A percentile compares a stretch with the other conserved stretches of the same genome.
Conservation (phyloP, 2,888 invertebrate genomes). For the Allacma fusca region DNA sequence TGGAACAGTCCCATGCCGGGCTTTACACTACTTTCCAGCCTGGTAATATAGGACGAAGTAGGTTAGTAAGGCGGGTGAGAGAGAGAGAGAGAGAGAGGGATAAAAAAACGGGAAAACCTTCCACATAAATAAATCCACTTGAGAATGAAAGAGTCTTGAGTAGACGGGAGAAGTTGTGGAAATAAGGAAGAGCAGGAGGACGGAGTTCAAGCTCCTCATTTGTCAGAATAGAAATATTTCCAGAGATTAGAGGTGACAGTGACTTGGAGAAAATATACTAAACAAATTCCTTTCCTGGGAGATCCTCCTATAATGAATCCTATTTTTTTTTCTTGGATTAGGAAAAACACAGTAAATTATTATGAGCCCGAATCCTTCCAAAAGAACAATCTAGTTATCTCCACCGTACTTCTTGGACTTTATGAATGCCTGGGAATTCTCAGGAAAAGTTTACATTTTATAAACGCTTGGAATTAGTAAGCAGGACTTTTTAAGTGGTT, state of each 20-base stretch:
- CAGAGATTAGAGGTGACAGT: neutral
- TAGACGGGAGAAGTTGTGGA: neutral
- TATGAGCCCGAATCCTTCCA: no score
- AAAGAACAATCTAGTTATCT: no score
- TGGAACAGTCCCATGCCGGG: conserved; percentile 10
- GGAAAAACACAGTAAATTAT: no score
- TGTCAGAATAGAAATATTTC: neutral
- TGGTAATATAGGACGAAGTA: conserved; percentile 13
- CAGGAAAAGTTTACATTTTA: no score
- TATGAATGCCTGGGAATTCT: no score
- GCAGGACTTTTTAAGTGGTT: no score
- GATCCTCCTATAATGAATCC: neutral
- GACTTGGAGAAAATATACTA: neutral
- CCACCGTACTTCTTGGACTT: no score
- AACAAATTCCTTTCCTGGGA: neutral
- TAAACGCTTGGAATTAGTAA: no score
- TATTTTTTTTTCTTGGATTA: neutral
- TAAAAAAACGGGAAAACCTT: neutral
- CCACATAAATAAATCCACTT: conserved; percentile 2
- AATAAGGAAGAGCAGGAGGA: neutral
- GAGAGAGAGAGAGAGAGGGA: neutral
- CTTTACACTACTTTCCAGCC: neutral
- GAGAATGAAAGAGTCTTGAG: neutral
- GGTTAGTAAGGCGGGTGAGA: conserved; percentile 30
- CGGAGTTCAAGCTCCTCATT: neutral